Base-by-base conservation (phyloP, 2,888 invertebrate species). In the Chymomyza procnemis region DNA sequence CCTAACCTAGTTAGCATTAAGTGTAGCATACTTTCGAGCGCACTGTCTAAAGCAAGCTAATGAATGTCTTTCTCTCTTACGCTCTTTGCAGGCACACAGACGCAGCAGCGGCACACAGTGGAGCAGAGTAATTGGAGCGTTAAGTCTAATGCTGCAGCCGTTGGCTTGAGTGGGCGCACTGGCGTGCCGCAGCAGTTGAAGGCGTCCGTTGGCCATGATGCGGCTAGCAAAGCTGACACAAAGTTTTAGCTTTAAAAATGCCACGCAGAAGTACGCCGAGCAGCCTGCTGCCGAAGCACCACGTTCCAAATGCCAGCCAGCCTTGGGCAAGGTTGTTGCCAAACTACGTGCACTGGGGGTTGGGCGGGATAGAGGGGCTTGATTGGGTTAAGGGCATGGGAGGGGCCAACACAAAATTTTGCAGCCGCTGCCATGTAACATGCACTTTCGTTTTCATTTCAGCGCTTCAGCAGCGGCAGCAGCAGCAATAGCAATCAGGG, bases 191-290 rank as follows among this genome's bases (percentile, higher is more conserved):
- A 8, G 54, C 5, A 41, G 34, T 9, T 30, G 66, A 4, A 26
- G 26, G 6, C 61, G 64, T 48, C 62, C 74, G 90, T 67, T 77
- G 64, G 52, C 62, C 74, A 90, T 67, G 78, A 90, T 90, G 90
- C 89, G 90, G 72, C 75, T 90, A 81, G 87, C 90, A 41, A 89
- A 89, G 76, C 75, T 90, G 54, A 79, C 90, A 54, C 85, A 89
- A 73, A 87, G 87, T 73, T 89, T 90, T 67, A 81, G 83, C 68
- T 76, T 89, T 58, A 88, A 86, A 76, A 89, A 88, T 85, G 86
- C 78, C 69, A 71, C 83, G 71, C 87, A 88, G 21, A 89, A 89
- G 79, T 76, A 78, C 70, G 73, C 80, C 70, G 71, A 78, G 57
- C 83, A 78, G 64, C 48, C 67, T 59, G 55, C 65, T 56, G 46